phyloP scores from a whole-genome alignment of 2,888 invertebrate species.

The Agapetus fuscipes region DNA sequence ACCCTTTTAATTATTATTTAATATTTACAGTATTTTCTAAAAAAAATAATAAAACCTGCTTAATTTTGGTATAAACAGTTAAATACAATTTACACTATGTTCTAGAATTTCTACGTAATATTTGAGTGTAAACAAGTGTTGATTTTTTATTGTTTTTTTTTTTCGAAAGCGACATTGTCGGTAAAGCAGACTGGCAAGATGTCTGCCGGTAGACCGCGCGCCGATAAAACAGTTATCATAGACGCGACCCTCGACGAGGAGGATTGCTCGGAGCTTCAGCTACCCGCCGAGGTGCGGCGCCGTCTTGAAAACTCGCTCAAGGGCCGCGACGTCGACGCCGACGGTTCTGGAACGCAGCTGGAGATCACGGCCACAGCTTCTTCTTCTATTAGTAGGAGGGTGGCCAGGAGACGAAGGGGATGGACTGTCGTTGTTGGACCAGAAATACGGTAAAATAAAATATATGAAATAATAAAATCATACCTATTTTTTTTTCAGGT shows the following conservation, averaged over 20 bases:
- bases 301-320: constrained; percentile 8
- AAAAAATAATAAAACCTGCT: no score
- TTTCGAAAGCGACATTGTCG: no score
- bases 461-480: no score
- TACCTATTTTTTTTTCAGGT: no score
- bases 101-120: no score
- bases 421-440: constrained; percentile 69
- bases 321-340: not conserved
- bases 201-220: constrained; percentile 7
- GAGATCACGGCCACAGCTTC: constrained; percentile 9
- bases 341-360: constrained; percentile 4
- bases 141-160: no score
- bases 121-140: no score
- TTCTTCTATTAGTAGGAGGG: constrained; percentile 17
- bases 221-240: constrained; percentile 16
- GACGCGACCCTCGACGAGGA: constrained; percentile 15
- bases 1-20: no score
- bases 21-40: no score
- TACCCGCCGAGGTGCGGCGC: constrained; percentile 17
- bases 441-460: constrained; percentile 51
- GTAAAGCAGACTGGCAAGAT: no score
- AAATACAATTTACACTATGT: no score
- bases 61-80: no score
- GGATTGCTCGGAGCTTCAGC: constrained; percentile 8
- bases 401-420: constrained; percentile 50